phyloP scores from a whole-genome alignment of 2,888 invertebrate species.

The Limenitis camilla region DNA sequence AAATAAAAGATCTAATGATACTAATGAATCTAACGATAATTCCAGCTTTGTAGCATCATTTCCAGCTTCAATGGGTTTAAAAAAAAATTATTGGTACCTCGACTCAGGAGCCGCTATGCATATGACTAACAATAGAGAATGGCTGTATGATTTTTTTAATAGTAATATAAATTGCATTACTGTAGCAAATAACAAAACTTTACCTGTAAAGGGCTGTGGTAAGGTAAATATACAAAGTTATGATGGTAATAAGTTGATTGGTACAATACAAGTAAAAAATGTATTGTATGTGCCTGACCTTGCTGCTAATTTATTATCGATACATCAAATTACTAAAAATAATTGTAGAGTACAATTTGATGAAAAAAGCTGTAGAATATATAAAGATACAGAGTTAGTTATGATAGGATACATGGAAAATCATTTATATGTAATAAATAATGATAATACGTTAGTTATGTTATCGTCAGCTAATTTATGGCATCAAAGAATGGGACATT shows the following conservation, averaged over 20 bases:
- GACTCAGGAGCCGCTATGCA: no score
- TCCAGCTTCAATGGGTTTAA: no score
- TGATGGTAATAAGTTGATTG: constrained; percentile 2
- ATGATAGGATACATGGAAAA: no score
- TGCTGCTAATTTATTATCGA: constrained; percentile 27
- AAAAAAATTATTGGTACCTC: no score
- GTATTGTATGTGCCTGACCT: constrained; percentile 28
- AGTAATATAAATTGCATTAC: constrained; percentile 13
- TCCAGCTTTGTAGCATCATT: no score
- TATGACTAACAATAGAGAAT: constrained; percentile 1
- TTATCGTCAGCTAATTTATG: constrained; percentile 5
- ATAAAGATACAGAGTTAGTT: no score
- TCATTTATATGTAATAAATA: no score
- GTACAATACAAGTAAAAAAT: constrained; percentile 25
- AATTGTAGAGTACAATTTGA: constrained; percentile 13
- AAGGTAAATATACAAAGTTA: constrained; percentile 9
- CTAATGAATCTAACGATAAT: no score
- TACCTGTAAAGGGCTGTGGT: constrained; percentile 20
- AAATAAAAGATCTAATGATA: no score
- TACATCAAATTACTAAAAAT: constrained; percentile 25
- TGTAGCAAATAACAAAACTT: constrained; percentile 22
- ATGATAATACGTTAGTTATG: no score
- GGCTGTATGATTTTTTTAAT: constrained; percentile 2
- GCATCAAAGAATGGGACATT: constrained; percentile 24
- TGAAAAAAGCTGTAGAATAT: no score